Percentiles rank a stretch among this genome's conserved stretches.
Evolutionary conservation across 2,888 invertebrate genomes (phyloP).

Genomic region (Drosophila dives): DNA sequence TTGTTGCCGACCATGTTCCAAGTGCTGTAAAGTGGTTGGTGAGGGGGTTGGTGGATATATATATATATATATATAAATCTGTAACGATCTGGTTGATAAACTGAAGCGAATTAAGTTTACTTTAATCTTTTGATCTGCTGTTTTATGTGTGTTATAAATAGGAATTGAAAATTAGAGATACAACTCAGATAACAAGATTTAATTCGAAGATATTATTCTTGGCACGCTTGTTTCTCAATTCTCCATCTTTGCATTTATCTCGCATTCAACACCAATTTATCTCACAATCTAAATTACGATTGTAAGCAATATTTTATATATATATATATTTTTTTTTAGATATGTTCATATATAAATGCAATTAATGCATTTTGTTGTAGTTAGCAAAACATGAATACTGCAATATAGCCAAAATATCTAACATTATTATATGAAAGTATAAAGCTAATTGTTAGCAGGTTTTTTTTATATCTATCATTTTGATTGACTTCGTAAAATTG

Average conservation of each 20-base stretch:
- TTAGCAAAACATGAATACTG: conserved; percentile 33
- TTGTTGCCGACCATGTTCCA: conserved; percentile 18
- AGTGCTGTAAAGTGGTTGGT: background rate
- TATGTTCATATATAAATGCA: conserved; percentile 14
- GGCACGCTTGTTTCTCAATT: conserved; percentile 3
- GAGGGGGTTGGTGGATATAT: background rate
- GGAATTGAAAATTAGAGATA: conserved; percentile 19
- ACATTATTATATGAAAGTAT: conserved; percentile 36
- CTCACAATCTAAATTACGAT: conserved; percentile 12
- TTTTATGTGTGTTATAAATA: conserved; percentile 21
- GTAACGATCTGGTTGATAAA: conserved; percentile 30
- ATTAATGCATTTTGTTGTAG: conserved; percentile 18
- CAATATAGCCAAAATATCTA: conserved; percentile 36
- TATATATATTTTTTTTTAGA: conserved; percentile 26
- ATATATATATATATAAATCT: conserved; percentile 13
- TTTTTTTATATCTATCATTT: conserved; percentile 34
- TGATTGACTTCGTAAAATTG: conserved; percentile 36
- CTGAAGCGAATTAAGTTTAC: background rate
- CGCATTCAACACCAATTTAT: conserved; percentile 1
- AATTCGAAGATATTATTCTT: conserved; percentile 10
- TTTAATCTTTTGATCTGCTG: conserved; percentile 12
- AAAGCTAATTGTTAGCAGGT: conserved; percentile 26
- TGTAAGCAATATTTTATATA: conserved; percentile 12
- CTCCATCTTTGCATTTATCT: conserved; percentile 1
- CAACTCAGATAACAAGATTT: background rate